Conservation (phyloP, 2,797 vertebrate species). For the Thunnus albacares region DNA sequence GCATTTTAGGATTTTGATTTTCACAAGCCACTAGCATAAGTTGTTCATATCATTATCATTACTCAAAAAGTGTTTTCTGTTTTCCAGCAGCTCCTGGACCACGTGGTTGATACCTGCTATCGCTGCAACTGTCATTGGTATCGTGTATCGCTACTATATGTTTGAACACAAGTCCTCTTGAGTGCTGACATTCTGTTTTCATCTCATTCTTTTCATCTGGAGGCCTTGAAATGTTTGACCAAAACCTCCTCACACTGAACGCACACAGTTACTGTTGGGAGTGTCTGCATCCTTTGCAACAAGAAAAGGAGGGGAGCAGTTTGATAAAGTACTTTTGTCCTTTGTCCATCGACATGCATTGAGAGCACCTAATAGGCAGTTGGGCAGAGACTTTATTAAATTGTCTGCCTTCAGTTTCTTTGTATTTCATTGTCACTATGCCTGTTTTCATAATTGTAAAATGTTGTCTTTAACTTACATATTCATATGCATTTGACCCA, state of each 20-base stretch:
- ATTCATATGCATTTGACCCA: conserved; percentile 57
- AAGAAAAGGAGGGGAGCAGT: conserved; percentile 44
- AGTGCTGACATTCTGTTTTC: conserved; percentile 57
- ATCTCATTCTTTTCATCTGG: conserved; percentile 69
- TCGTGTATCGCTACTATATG: conserved; percentile 92
- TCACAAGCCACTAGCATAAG: background rate
- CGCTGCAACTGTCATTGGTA: conserved; percentile 85
- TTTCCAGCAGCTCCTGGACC: conserved; percentile 86
- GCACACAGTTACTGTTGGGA: conserved; percentile 28
- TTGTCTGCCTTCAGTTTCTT: conserved; percentile 60
- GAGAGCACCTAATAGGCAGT: conserved; percentile 45
- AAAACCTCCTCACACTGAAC: conserved; percentile 67
- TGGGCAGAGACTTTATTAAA: conserved; percentile 53
- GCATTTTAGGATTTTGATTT: no score
- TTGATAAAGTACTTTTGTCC: conserved; percentile 50
- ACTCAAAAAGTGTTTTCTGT: background rate
- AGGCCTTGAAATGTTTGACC: conserved; percentile 82
- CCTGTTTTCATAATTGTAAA: conserved; percentile 51
- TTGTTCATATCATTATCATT: background rate
- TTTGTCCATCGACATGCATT: conserved; percentile 32
- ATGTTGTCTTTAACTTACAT: conserved; percentile 48
- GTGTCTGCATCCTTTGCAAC: conserved; percentile 45
- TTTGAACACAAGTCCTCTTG: conserved; percentile 89
- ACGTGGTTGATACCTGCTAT: conserved; percentile 92
- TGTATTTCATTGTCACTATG: conserved; percentile 53